A percentile compares a stretch with the other conserved stretches of the same genome.
Conservation (phyloP, 2,113 vertebrate species). For the Pseudorectes ferrugineus region DNA sequence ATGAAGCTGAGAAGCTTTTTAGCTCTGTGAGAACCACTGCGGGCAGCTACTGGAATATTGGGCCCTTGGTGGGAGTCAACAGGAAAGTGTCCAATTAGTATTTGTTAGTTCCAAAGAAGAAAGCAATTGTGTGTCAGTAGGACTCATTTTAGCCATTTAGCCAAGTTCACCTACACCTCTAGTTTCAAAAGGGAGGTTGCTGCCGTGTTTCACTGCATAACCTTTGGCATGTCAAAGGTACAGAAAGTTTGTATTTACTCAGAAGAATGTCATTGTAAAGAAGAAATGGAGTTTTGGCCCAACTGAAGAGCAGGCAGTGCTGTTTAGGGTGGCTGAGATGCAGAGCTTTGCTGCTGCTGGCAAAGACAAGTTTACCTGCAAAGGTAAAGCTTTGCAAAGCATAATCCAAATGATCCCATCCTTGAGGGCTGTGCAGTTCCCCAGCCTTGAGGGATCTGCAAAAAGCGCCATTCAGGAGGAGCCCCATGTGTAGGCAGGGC, state of each 20-base stretch:
- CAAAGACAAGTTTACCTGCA: background rate
- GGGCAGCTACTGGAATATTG: background rate
- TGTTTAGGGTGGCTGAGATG: background rate
- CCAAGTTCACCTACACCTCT: background rate
- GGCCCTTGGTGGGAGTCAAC: background rate
- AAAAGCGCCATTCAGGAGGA: background rate
- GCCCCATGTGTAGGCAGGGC: background rate
- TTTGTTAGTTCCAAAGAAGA: background rate
- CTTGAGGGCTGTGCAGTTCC: background rate
- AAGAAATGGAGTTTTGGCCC: background rate
- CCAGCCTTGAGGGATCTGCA: background rate
- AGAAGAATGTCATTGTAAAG: background rate
- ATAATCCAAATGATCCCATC: background rate
- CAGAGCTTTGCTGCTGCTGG: background rate
- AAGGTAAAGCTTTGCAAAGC: background rate
- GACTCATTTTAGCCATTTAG: background rate
- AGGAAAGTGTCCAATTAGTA: background rate
- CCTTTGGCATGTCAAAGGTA: background rate
- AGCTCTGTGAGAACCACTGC: background rate
- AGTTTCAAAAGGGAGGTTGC: background rate
- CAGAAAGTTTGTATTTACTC: background rate
- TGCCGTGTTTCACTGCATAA: background rate
- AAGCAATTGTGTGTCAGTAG: background rate
- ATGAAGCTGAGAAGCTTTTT: background rate
- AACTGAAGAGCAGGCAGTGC: background rate